Percentiles rank a stretch among this genome's conserved stretches.
phyloP scores from a whole-genome alignment of 2,888 invertebrate genomes.

The Xiphydria camelus region DNA sequence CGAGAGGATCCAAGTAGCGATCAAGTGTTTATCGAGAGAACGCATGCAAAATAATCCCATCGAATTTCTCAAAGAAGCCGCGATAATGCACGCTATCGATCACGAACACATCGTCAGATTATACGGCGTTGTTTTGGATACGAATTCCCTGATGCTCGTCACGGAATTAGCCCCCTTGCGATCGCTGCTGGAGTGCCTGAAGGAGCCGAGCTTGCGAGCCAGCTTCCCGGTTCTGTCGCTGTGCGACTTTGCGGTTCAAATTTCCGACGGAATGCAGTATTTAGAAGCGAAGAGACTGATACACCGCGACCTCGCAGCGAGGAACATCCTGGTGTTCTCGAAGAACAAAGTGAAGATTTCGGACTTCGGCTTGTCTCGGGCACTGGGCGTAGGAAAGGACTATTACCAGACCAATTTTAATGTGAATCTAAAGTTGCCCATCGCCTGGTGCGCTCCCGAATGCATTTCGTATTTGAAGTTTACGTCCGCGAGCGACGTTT shows the following conservation, averaged over 20 bases:
- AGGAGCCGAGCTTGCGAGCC: constrained; percentile 86
- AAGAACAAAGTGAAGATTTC: constrained; percentile 98
- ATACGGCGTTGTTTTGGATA: constrained; percentile 94
- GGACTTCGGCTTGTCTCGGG: constrained; percentile 94
- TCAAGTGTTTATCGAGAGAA: constrained; percentile 93
- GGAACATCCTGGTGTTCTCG: constrained; percentile 96
- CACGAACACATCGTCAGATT: constrained; percentile 96
- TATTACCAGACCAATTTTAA: constrained; percentile 99
- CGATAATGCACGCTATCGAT: constrained; percentile 97
- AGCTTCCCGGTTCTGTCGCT: constrained; percentile 90
- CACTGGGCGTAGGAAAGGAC: constrained; percentile 95
- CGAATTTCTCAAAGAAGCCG: constrained; percentile 97
- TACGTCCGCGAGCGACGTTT: constrained; percentile 95
- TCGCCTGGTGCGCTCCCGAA: constrained; percentile 99
- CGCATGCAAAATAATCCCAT: constrained; percentile 95
- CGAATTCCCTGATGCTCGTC: constrained; percentile 78
- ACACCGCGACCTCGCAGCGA: constrained; percentile 95
- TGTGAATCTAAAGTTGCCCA: constrained; percentile 94
- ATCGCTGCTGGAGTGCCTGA: constrained; percentile 92
- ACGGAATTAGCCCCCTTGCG: constrained; percentile 95
- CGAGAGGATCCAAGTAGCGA: constrained; percentile 92
- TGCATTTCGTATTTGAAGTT: constrained; percentile 95
- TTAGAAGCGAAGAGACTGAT: constrained; percentile 94
- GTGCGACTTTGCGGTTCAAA: constrained; percentile 94
- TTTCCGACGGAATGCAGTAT: constrained; percentile 98